phyloP scores from a whole-genome alignment of 2,888 invertebrate species.

The Chrysolina oricalcia region DNA sequence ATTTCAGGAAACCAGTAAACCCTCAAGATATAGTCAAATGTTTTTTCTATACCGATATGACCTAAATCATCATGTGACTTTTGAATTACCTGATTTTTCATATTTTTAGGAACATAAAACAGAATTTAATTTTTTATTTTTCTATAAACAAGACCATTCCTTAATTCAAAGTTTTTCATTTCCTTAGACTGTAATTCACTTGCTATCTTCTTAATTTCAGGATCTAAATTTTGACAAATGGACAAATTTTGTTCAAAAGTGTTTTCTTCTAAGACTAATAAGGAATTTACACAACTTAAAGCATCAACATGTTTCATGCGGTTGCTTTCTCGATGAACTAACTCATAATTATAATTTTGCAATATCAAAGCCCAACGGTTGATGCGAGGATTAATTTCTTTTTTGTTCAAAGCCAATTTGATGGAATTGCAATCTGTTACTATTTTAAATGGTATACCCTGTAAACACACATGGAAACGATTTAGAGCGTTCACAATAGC shows the following conservation, averaged over 20 bases:
- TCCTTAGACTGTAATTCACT: too few species aligned
- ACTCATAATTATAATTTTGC: too few species aligned
- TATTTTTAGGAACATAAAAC: too few species aligned
- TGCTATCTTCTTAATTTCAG: conserved; percentile 30
- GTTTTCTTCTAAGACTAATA: conserved; percentile 21
- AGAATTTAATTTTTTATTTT: conserved; percentile 29
- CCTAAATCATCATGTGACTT: conserved; percentile 33
- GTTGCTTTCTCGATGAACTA: conserved; percentile 27
- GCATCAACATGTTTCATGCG: conserved; percentile 32
- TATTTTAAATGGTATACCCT: too few species aligned
- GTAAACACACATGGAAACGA: too few species aligned
- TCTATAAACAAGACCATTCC: conserved; percentile 17
- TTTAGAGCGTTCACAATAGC: conserved; percentile 23
- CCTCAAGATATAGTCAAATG: conserved; percentile 27
- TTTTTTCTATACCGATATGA: conserved; percentile 31
- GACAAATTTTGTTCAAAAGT: too few species aligned
- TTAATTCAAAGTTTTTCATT: too few species aligned
- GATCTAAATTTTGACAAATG: conserved; percentile 32
- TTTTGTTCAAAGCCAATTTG: too few species aligned
- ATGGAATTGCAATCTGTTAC: too few species aligned
- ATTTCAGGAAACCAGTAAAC: too few species aligned
- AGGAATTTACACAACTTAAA: conserved; percentile 27
- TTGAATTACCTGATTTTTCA: conserved; percentile 28
- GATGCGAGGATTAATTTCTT: too few species aligned
- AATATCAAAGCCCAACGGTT: too few species aligned